Conservation (phyloP, 2,797 vertebrate species). For the Alfaro cultratus region DNA sequence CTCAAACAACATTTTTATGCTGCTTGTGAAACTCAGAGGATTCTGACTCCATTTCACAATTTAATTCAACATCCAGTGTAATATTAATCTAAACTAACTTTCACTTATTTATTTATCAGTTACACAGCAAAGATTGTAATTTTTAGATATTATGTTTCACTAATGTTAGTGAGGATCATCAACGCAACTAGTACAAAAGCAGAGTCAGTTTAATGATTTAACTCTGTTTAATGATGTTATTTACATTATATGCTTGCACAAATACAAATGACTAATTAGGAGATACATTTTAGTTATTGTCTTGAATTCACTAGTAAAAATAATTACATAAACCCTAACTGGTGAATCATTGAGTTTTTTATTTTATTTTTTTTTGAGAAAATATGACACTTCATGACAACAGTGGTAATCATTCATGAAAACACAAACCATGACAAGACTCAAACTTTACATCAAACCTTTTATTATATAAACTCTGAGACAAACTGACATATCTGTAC, state of each 20-base stretch:
- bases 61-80: neutral
- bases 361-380: neutral
- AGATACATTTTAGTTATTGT: neutral
- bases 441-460: slow-evolving; percentile 31
- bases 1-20: neutral
- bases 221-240: neutral
- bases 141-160: neutral
- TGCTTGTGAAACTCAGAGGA: neutral
- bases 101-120: neutral
- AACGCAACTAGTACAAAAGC: neutral
- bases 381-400: neutral
- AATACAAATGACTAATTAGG: neutral
- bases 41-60: neutral
- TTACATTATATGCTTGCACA: neutral
- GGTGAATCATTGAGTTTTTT: neutral
- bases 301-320: neutral
- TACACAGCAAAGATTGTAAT: neutral
- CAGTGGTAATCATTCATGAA: too few relatives aligned
- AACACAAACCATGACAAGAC: slow-evolving; percentile 6
- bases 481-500: slow-evolving; percentile 70
- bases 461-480: slow-evolving; percentile 73
- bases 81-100: neutral
- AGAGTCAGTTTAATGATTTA: neutral
- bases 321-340: neutral
- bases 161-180: neutral